Evolutionary conservation across 2,888 invertebrate genomes (phyloP).

Genomic region (Melinaea menophilus): DNA sequence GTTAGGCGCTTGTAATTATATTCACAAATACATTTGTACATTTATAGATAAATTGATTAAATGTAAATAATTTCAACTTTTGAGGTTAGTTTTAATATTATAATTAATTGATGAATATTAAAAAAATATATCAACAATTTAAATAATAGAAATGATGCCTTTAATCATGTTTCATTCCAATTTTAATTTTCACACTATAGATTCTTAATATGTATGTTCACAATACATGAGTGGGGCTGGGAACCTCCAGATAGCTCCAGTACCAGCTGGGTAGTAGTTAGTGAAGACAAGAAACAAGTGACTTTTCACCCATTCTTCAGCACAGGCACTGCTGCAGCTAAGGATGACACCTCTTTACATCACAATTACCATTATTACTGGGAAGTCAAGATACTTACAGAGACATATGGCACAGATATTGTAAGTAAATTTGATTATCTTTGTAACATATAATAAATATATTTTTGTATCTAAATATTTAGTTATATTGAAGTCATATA

Average conservation of each 20-base stretch:
- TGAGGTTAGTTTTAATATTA: too few species aligned
- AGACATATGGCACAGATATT: conserved; percentile 92
- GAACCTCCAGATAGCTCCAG: conserved; percentile 40
- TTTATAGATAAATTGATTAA: too few species aligned
- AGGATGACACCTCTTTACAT: conserved; percentile 81
- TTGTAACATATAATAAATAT: neutral
- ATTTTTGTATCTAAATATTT: too few species aligned
- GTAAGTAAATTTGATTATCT: conserved; percentile 73
- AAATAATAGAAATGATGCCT: too few species aligned
- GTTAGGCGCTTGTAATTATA: conserved; percentile 50
- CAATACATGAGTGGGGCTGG: conserved; percentile 74
- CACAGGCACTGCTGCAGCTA: conserved; percentile 88
- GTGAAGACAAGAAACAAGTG: conserved; percentile 80
- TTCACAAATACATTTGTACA: too few species aligned
- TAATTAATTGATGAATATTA: too few species aligned
- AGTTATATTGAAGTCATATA: too few species aligned
- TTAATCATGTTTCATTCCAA: too few species aligned
- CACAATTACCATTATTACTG: conserved; percentile 89
- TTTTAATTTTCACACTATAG: neutral
- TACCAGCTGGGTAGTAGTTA: conserved; percentile 59
- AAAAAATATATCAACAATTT: too few species aligned
- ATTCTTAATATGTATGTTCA: conserved; percentile 16
- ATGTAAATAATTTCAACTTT: too few species aligned
- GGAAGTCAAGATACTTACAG: conserved; percentile 91
- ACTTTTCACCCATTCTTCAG: conserved; percentile 90